Evolutionary conservation across 2,113 vertebrate species (phyloP).

Genomic region (Cebus imitator): DNA sequence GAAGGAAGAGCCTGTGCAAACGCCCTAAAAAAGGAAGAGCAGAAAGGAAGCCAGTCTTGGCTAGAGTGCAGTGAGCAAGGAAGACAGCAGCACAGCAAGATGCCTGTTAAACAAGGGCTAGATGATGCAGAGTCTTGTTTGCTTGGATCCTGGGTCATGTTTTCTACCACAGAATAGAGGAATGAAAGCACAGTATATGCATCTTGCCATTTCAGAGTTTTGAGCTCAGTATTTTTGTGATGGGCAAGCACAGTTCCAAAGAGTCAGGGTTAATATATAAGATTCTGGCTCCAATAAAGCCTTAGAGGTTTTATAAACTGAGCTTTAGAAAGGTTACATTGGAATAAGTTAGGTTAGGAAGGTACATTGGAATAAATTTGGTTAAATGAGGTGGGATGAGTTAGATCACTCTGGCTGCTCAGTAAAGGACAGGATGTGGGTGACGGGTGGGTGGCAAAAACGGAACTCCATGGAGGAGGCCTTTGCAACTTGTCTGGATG

Average conservation of each 20-base stretch:
- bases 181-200: neutral
- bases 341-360: neutral
- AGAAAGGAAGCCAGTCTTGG: neutral
- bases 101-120: neutral
- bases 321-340: neutral
- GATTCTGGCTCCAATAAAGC: neutral
- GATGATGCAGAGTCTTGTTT: neutral
- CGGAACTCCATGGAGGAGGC: too few relatives aligned
- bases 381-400: neutral
- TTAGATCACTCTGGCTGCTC: neutral
- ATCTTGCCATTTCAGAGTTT: neutral
- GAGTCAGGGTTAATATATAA: neutral
- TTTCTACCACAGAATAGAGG: neutral
- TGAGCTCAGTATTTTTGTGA: constrained; percentile 14
- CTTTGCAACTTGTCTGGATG: neutral
- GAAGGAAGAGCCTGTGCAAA: neutral
- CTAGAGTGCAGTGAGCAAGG: neutral
- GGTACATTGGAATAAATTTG: neutral
- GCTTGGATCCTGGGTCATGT: neutral
- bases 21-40: neutral
- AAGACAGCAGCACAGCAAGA: neutral
- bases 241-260: neutral
- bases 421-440: neutral
- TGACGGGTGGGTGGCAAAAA: neutral
- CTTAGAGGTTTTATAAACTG: neutral